These are phyloP conservation scores for Torymus texanus DNA, from an alignment of 2,888 invertebrate species.

Conservation along the genomic window DNA sequence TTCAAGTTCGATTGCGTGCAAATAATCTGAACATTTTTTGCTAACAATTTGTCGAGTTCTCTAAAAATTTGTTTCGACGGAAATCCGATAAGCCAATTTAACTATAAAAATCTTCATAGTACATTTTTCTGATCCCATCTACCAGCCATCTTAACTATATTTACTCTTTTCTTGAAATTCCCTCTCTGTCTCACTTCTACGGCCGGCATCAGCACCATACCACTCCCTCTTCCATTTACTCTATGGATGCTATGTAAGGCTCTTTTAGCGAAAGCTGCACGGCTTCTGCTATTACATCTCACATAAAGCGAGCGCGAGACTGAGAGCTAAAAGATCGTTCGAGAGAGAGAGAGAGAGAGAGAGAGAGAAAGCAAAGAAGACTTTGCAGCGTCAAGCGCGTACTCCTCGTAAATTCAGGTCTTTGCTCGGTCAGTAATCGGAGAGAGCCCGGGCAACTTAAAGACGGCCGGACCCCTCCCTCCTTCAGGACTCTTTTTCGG, in stretches of 20 bases:
- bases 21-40: no score
- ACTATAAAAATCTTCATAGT: constrained; percentile 3
- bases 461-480: not conserved
- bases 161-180: constrained; percentile 8
- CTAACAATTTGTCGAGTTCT: not conserved
- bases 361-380: constrained; percentile 25
- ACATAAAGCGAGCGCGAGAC: constrained; percentile 37
- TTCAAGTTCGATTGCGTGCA: no score
- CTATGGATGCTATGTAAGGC: constrained; percentile 2
- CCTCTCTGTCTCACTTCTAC: not conserved
- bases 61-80: not conserved
- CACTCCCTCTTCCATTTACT: constrained; percentile 25
- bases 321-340: constrained; percentile 32
- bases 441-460: constrained; percentile 19
- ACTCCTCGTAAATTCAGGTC: constrained; percentile 48
- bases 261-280: constrained; percentile 23
- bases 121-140: not conserved
- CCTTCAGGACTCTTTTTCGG: constrained; percentile 7
- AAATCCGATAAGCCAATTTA: constrained; percentile 9
- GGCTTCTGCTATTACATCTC: constrained; percentile 37
- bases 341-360: constrained; percentile 11
- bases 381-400: constrained; percentile 39
- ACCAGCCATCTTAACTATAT: not conserved
- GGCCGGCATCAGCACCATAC: no score
- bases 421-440: constrained; percentile 46